Percentiles rank a stretch among this genome's conserved stretches.
Evolutionary conservation across 1,140 invertebrate genomes (phyloP).

Genomic region (Drosophila ohnishii): DNA sequence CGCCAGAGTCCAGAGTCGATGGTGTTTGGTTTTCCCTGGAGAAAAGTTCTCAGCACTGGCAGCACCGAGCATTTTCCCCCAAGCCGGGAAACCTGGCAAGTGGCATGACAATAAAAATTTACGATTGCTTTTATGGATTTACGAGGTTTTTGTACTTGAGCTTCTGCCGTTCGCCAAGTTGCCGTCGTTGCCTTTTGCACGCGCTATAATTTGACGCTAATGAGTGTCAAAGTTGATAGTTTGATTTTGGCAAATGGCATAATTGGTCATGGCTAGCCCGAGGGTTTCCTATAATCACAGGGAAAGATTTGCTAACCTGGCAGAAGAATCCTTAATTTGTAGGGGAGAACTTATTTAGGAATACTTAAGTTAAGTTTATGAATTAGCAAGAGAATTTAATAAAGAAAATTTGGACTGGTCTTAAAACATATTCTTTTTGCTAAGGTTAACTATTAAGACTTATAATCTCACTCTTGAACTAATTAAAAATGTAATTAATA

Average conservation of each 20-base stretch:
- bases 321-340: not conserved
- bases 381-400: not conserved
- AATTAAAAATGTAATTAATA: not conserved
- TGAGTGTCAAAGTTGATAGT: constrained; percentile 79
- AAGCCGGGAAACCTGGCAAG: constrained; percentile 49
- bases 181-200: constrained; percentile 30
- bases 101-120: constrained; percentile 81
- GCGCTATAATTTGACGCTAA: constrained; percentile 76
- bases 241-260: constrained; percentile 73
- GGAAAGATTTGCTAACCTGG: not conserved
- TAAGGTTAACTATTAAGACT: not conserved
- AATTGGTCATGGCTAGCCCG: constrained; percentile 38
- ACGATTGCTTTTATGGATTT: constrained; percentile 81
- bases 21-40: constrained; percentile 68
- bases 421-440: not conserved
- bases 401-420: not conserved
- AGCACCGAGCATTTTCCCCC: constrained; percentile 11
- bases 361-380: not conserved
- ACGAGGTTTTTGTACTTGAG: constrained; percentile 65
- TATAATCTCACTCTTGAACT: no score
- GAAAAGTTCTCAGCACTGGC: constrained; percentile 73
- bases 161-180: constrained; percentile 26
- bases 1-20: constrained; percentile 32
- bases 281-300: not conserved
- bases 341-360: not conserved